Conservation (phyloP, 2,888 invertebrate genomes). For the Mactromeris polynyma region DNA sequence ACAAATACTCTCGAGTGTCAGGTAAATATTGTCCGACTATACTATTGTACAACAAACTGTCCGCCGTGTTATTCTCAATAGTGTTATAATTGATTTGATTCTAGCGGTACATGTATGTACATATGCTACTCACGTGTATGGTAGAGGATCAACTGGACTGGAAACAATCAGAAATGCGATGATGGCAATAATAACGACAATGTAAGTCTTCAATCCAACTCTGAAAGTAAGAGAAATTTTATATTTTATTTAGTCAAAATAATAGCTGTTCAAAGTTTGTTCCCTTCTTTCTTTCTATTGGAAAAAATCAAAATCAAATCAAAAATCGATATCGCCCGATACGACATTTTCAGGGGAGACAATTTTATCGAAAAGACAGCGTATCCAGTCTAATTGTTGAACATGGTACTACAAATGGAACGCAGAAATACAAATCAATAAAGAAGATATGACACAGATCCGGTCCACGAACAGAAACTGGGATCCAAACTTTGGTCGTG, state of each 20-base stretch:
- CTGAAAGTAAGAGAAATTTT: not conserved
- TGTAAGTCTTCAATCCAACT: not conserved
- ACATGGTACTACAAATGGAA: not conserved
- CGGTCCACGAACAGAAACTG: too few species aligned
- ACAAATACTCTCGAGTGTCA: too few species aligned
- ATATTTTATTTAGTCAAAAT: not conserved
- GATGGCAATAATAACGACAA: slow-evolving; percentile 9
- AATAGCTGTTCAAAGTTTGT: not conserved
- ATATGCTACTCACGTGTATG: slow-evolving; percentile 65
- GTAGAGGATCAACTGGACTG: slow-evolving; percentile 71
- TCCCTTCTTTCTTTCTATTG: too few species aligned
- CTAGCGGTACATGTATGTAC: not conserved
- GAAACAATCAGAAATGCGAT: not conserved
- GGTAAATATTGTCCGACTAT: too few species aligned
- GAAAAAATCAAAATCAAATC: too few species aligned
- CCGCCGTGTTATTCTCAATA: not conserved
- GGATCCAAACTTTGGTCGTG: too few species aligned
- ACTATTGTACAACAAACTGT: too few species aligned
- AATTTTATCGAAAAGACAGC: not conserved
- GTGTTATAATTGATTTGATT: not conserved
- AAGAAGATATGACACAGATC: too few species aligned
- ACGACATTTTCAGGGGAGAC: not conserved
- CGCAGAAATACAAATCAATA: not conserved
- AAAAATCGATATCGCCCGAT: not conserved
- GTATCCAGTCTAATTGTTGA: too few species aligned